These are phyloP conservation scores for Melanotaenia parkinsoni DNA, from an alignment of 2,797 vertebrate genomes.

Conservation along the genomic window DNA sequence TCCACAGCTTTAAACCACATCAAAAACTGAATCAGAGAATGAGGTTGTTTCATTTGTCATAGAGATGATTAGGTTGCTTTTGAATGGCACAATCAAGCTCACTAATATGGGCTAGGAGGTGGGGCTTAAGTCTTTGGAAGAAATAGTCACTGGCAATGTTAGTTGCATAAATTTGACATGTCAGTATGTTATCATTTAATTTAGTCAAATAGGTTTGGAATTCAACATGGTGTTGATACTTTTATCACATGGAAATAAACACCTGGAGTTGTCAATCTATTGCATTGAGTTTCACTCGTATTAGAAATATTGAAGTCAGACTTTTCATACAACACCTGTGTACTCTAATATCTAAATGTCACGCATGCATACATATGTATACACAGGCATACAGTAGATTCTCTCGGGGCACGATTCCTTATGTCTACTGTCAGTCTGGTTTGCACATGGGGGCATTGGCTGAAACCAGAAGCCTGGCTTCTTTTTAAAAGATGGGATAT, in stretches of 20 bases:
- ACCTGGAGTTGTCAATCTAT: neutral
- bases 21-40: neutral
- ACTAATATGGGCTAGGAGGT: neutral
- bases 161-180: neutral
- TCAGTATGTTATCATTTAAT: neutral
- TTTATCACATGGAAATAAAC: neutral
- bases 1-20: neutral
- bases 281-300: neutral
- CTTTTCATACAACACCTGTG: neutral
- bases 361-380: neutral
- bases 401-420: neutral
- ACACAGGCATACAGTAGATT: neutral
- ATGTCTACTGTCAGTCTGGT: neutral
- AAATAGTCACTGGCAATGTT: neutral
- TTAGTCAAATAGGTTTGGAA: neutral
- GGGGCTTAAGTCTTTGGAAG: neutral
- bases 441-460: constrained; percentile 15
- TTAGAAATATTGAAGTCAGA: neutral
- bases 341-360: neutral
- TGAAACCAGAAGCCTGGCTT: constrained; percentile 43
- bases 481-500: constrained; percentile 40
- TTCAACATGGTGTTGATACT: neutral
- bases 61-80: neutral
- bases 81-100: neutral
- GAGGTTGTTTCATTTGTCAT: neutral